Conservation (phyloP, 2,888 invertebrate genomes). For the Drosophila nr. perissopoda region DNA sequence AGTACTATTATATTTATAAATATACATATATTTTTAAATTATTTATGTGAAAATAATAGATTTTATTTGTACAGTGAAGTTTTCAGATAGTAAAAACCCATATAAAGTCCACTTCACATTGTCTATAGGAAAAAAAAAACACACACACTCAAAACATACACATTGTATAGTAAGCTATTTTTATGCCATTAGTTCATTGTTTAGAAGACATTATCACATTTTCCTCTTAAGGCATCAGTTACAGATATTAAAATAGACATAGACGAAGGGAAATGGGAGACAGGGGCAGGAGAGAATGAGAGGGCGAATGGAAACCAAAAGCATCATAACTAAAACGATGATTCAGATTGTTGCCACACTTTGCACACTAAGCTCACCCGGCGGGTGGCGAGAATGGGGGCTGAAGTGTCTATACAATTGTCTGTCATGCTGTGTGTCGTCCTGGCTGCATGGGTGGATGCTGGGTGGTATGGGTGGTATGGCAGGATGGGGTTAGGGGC, state of each 20-base stretch:
- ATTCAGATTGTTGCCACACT: slow-evolving; percentile 76
- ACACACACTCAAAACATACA: slow-evolving; percentile 6
- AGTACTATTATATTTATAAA: neutral
- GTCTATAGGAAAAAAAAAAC: neutral
- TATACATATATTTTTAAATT: neutral
- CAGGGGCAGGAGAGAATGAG: neutral
- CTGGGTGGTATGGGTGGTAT: neutral
- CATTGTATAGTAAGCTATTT: slow-evolving; percentile 64
- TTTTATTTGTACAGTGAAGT: neutral
- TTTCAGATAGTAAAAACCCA: neutral
- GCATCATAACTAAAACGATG: slow-evolving; percentile 69
- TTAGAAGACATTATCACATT: slow-evolving; percentile 78
- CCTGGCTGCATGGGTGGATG: neutral
- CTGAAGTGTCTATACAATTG: slow-evolving; percentile 52
- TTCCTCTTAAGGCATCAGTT: slow-evolving; percentile 75
- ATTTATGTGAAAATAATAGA: neutral
- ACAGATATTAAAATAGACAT: slow-evolving; percentile 64
- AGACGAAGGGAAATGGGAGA: neutral
- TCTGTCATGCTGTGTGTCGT: slow-evolving; percentile 9
- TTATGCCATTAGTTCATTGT: slow-evolving; percentile 71
- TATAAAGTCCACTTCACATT: neutral
- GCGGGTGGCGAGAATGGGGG: slow-evolving; percentile 19
- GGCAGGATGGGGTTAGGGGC: neutral
- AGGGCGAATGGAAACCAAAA: neutral
- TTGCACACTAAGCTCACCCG: slow-evolving; percentile 55